These are phyloP conservation scores for Trichonephila inaurata DNA, from an alignment of 1,140 invertebrate species.

Conservation along the genomic window DNA sequence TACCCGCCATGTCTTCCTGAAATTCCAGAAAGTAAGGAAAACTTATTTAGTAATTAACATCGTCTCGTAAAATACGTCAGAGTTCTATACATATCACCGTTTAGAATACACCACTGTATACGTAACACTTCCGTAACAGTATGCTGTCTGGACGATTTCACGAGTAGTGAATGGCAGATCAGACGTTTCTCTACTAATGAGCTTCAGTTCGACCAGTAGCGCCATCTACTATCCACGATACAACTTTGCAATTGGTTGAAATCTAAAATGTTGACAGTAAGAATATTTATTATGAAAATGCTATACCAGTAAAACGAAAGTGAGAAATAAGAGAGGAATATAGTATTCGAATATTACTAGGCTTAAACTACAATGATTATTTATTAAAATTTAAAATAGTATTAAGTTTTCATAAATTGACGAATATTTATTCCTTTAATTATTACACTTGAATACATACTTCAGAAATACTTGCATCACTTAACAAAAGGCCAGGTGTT, in stretches of 20 bases:
- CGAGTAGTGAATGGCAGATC: not conserved
- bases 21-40: not conserved
- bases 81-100: not conserved
- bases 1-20: not conserved
- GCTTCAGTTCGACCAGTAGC: not conserved
- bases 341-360: too few species aligned
- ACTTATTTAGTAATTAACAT: not conserved
- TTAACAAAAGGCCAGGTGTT: too few species aligned
- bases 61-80: not conserved
- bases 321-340: too few species aligned
- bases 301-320: too few species aligned
- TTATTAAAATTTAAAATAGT: too few species aligned
- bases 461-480: too few species aligned
- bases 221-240: not conserved
- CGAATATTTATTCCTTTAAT: too few species aligned
- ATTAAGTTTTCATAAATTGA: too few species aligned
- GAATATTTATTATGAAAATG: too few species aligned
- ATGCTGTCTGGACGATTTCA: not conserved
- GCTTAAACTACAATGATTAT: too few species aligned
- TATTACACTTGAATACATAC: too few species aligned
- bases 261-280: conserved; percentile 86
- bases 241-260: not conserved
- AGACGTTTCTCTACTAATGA: not conserved
- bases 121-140: not conserved
- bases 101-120: not conserved